Evolutionary conservation across 2,888 invertebrate genomes (phyloP).

Genomic region (Plagodis pulveraria): DNA sequence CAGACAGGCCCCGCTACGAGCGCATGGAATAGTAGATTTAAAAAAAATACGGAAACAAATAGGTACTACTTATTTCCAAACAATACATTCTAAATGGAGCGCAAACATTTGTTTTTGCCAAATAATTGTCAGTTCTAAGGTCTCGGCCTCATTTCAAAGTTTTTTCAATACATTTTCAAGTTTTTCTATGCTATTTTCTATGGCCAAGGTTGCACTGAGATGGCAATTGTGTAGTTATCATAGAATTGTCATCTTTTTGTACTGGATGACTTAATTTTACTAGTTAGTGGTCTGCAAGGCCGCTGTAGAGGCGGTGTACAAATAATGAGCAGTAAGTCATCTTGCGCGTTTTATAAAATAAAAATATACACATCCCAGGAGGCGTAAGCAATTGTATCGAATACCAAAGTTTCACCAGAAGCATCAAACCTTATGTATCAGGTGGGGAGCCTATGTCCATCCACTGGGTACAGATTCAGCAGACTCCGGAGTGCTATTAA

Average conservation of each 20-base stretch:
- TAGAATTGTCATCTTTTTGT: constrained; percentile 23
- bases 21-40: neutral
- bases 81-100: constrained; percentile 45
- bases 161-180: constrained; percentile 43
- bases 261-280: constrained; percentile 20
- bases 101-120: constrained; percentile 50
- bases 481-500: too few relatives aligned
- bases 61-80: constrained; percentile 18
- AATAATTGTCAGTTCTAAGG: constrained; percentile 55
- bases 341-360: neutral
- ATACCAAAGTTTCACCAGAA: too few relatives aligned
- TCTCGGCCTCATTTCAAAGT: constrained; percentile 52
- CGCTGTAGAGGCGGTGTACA: neutral
- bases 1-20: neutral
- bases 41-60: constrained; percentile 14
- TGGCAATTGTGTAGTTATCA: constrained; percentile 24
- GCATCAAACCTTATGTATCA: too few relatives aligned
- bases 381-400: too few relatives aligned
- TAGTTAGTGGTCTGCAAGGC: constrained; percentile 26
- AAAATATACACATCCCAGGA: too few relatives aligned
- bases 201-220: constrained; percentile 12
- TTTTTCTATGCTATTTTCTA: constrained; percentile 20
- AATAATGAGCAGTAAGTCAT: constrained; percentile 4
- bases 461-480: too few relatives aligned
- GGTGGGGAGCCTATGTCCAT: too few relatives aligned